Evolutionary conservation across 1,140 invertebrate species (phyloP).

Genomic region (Aphelenchoides fujianensis): DNA sequence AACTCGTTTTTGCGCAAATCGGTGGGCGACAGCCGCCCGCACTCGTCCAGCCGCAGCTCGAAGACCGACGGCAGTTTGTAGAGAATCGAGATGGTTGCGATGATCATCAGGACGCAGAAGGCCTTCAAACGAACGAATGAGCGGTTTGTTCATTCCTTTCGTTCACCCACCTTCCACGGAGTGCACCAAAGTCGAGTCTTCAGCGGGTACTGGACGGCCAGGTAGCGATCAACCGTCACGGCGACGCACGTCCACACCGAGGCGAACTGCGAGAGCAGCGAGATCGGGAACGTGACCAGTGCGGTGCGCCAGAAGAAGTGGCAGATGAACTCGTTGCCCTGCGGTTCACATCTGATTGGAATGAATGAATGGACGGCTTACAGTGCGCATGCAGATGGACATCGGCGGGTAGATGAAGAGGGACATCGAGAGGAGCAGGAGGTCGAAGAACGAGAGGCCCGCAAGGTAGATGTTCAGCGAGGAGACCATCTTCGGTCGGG

Average conservation of each 20-base stretch:
- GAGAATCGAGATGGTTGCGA: constrained; percentile 27
- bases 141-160: constrained; percentile 5
- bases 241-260: constrained; percentile 61
- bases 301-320: constrained; percentile 60
- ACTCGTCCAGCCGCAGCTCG: constrained; percentile 56
- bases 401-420: constrained; percentile 60
- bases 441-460: constrained; percentile 57
- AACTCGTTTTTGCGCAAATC: constrained; percentile 46
- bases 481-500: constrained; percentile 56
- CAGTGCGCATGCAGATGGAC: constrained; percentile 50
- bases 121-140: constrained; percentile 18
- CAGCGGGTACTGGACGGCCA: constrained; percentile 57
- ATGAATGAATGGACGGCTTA: constrained; percentile 28
- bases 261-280: constrained; percentile 56
- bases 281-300: constrained; percentile 57
- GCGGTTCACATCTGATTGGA: neutral
- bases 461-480: constrained; percentile 61
- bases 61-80: constrained; percentile 60
- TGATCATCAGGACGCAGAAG: constrained; percentile 26
- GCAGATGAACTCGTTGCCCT: constrained; percentile 38
- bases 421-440: constrained; percentile 51
- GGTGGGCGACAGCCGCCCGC: constrained; percentile 44
- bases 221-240: constrained; percentile 57
- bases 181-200: constrained; percentile 51
- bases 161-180: constrained; percentile 27